phyloP scores from a whole-genome alignment of 2,888 invertebrate genomes.

The Melipona beecheii region DNA sequence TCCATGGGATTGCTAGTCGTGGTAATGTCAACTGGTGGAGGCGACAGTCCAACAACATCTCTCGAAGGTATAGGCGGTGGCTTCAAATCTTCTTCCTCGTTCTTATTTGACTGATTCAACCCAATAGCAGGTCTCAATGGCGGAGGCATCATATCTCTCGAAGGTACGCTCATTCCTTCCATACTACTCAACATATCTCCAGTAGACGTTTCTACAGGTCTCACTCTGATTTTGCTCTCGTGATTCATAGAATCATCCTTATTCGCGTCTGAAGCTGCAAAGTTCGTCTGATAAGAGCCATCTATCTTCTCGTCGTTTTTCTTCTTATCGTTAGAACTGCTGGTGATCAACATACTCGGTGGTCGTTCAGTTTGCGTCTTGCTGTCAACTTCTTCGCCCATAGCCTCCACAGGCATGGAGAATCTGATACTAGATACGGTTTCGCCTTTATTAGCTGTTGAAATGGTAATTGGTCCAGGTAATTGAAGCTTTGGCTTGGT shows the following conservation, averaged over 20 bases:
- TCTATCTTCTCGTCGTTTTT: slow-evolving; percentile 74
- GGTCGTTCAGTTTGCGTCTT: slow-evolving; percentile 79
- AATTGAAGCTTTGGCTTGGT: slow-evolving; percentile 78
- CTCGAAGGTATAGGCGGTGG: slow-evolving; percentile 78
- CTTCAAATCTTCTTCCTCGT: slow-evolving; percentile 74
- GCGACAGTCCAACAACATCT: slow-evolving; percentile 81
- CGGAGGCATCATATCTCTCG: slow-evolving; percentile 80
- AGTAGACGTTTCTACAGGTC: slow-evolving; percentile 49
- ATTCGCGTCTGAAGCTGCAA: slow-evolving; percentile 69
- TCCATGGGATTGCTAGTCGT: slow-evolving; percentile 75
- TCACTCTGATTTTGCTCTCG: slow-evolving; percentile 25
- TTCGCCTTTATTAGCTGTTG: slow-evolving; percentile 68
- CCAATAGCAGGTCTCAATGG: slow-evolving; percentile 67
- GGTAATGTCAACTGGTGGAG: slow-evolving; percentile 80
- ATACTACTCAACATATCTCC: slow-evolving; percentile 41
- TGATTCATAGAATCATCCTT: slow-evolving; percentile 49
- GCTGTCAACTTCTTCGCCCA: slow-evolving; percentile 74
- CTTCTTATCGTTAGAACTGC: slow-evolving; percentile 46
- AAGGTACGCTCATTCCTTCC: slow-evolving; percentile 69
- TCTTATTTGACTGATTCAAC: slow-evolving; percentile 65
- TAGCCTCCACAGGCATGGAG: slow-evolving; percentile 77
- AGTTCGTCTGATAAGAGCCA: slow-evolving; percentile 78
- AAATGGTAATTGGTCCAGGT: slow-evolving; percentile 77
- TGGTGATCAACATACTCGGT: slow-evolving; percentile 75
- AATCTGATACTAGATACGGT: slow-evolving; percentile 74